Evolutionary conservation across 2,888 invertebrate genomes (phyloP), one percentile per base, ranked within the genome.

Genomic region (Coelinius sp.): DNA sequence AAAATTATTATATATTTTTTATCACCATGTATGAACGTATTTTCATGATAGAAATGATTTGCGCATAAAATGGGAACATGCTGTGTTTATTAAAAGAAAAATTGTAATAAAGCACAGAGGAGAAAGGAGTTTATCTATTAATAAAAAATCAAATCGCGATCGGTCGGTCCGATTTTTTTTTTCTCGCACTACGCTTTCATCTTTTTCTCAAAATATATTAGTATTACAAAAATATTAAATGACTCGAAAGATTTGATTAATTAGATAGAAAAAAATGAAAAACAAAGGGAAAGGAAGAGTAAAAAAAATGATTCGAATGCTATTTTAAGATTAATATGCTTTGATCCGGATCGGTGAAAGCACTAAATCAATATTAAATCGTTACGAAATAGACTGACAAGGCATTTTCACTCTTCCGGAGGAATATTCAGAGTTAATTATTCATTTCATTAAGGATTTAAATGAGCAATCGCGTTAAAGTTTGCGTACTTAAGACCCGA

Each of bases 401-500:
- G 25, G 56, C 56, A 14, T 56, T 31, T 31, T 31, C 31, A 31
- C 56, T 14, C 31, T 56, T 56, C 56, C 31, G 56, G 56, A 56
- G 14, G 14, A 7, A 31, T 31, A 25, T 31, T 59, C 59, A 59
- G 35, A 59, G 53, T 27, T 25, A n/a, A 59, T 31, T 31, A 59
- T 59, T 31, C 59, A 17, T 7, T 59, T 59, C 6, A 31, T 59
- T 35, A 35, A 59, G 14, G 10, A 35, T 31, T 53, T 31, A 31
- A 17, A 31, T n/a, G 14, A 59, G n/a, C 12, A 70, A 53, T 70
- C 65, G 20, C 70, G 70, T 70, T 70, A 17, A 70, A 64, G 65
- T 70, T 70, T 70, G 56, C 64, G 70, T 70, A 70, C 70, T 70
- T 70, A 64, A 70, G 70, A 70, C 64, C 63, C 70, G 20, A 70